phyloP scores from a whole-genome alignment of 2,113 vertebrate species.

The Psittacara wagleri region DNA sequence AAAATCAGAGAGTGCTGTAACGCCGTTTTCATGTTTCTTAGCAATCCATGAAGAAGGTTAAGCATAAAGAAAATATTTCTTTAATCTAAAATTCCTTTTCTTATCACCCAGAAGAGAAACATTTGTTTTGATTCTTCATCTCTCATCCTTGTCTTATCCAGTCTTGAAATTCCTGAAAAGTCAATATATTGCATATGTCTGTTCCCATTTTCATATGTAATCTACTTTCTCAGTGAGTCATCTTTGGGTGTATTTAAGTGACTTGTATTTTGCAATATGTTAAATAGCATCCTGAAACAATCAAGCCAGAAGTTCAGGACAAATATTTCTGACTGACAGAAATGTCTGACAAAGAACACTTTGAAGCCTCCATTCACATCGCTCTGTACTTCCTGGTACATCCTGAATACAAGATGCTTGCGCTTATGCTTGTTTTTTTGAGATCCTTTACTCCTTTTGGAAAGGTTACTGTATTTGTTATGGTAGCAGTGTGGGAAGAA shows the following conservation, averaged over 20 bases:
- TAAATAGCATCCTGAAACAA: not conserved
- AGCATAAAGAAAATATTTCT: not conserved
- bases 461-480: not conserved
- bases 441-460: not conserved
- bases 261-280: slow-evolving; percentile 4
- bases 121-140: not conserved
- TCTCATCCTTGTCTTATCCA: not conserved
- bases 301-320: not conserved
- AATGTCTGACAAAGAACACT: not conserved
- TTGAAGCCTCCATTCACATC: not conserved
- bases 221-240: not conserved
- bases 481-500: not conserved
- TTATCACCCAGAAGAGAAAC: not conserved
- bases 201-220: not conserved
- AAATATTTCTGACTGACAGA: not conserved
- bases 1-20: not conserved
- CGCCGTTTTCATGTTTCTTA: not conserved
- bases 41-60: not conserved
- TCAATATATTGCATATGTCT: not conserved
- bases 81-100: not conserved
- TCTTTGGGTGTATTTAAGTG: not conserved
- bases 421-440: not conserved
- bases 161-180: slow-evolving; percentile 21
- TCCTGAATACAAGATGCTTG: not conserved
- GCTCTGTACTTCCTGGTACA: not conserved